Evolutionary conservation across 1,140 invertebrate genomes (phyloP), one percentile per base, ranked within the genome.

Genomic region (Coboldia fuscipes): DNA sequence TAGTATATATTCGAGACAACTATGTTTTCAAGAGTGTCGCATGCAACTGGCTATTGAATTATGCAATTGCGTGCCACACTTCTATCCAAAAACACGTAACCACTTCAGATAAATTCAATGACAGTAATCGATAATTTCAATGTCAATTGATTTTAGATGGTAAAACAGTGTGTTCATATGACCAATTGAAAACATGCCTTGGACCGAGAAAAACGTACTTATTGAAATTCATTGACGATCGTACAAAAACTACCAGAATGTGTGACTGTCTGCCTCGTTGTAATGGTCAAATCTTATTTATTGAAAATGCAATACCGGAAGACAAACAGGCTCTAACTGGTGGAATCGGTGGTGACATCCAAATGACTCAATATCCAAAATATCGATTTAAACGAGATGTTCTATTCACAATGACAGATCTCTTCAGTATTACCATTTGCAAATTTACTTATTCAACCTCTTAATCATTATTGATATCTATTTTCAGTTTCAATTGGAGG

Each of bases 401-500:
- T 10, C 45, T 53, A 37, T 54, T 54, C 37, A 50, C 51, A 1
- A 42, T 54, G 23, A 48, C 48, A 0, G 51, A 54, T 45, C 41
- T 54, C 0, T 37, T 53, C 33, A 49, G 51, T 51, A 40, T 29
- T 29, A 5, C 5, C 4, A 5, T 5, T 5, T 29, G 8, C 13
- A 8, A 10, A 8, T 8, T 7, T 5, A 10, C 5, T 8, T 5
- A 8, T 8, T 29, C 4, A 13, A 8, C 3, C 12, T 23, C 5
- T 3, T 2, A 20, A 9, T 21, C 12, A 34, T 5, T 20, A 38
- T 12, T 23, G 5, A 8, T 37, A 34, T 34, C 26, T 35, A 34
- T 10, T 56, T 61, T 9, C 47, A 75, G 73, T 73, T 42, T 64
- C 69, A 9, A 65, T 77, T 13, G 75, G 73, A 14, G 68, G 72